These are phyloP conservation scores for Morphnarchus princeps DNA, from an alignment of 2,113 vertebrate species.

Conservation along the genomic window DNA sequence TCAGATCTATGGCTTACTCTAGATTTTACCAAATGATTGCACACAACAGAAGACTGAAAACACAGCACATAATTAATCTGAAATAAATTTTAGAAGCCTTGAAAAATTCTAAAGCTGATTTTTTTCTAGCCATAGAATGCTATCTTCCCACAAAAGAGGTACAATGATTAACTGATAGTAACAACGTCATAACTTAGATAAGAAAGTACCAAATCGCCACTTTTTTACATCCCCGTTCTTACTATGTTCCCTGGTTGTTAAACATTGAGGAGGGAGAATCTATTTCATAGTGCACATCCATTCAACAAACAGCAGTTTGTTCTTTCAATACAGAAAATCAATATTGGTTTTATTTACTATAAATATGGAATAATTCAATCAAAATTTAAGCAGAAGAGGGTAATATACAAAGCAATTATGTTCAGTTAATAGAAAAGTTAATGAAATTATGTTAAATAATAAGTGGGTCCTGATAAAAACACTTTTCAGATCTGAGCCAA, in stretches of 20 bases:
- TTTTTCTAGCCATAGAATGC: neutral
- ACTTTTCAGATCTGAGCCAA: neutral
- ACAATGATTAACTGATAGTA: neutral
- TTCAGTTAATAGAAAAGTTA: neutral
- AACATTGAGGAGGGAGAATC: neutral
- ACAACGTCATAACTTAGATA: neutral
- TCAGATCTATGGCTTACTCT: neutral
- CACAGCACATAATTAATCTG: neutral
- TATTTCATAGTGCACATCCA: neutral
- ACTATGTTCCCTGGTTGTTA: neutral
- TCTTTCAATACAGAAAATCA: neutral
- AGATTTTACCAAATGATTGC: neutral
- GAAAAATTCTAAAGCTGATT: neutral
- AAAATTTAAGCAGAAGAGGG: neutral
- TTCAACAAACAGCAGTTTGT: neutral
- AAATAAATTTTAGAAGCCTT: neutral
- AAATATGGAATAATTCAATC: neutral
- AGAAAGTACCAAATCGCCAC: neutral
- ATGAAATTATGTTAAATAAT: neutral
- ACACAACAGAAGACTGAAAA: neutral
- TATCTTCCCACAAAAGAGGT: neutral
- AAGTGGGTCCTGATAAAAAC: neutral
- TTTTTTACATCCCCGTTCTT: neutral
- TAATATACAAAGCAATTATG: neutral
- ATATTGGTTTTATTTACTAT: neutral